These are phyloP conservation scores for Tangara arthus DNA, from an alignment of 2,797 vertebrate genomes.

Conservation along the genomic window DNA sequence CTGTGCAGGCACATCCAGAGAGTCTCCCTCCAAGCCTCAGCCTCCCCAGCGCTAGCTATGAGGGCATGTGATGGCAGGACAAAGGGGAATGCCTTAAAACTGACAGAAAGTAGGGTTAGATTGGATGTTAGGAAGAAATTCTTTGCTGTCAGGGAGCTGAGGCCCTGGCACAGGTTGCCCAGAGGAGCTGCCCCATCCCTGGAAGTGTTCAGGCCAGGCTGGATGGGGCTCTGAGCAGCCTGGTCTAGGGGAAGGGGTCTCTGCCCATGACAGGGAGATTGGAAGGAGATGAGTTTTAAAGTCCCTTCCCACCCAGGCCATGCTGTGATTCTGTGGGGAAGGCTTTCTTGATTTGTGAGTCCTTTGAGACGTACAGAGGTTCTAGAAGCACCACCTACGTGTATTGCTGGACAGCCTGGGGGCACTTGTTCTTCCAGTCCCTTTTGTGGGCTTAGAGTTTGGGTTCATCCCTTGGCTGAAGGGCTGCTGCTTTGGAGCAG, in stretches of 20 bases:
- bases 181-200: neutral
- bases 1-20: neutral
- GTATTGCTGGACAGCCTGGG: neutral
- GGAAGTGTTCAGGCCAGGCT: neutral
- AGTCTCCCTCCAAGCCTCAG: neutral
- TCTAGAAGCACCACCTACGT: fast-evolving
- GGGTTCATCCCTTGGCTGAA: neutral
- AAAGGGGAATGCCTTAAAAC: neutral
- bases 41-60: neutral
- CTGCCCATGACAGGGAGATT: neutral
- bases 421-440: neutral
- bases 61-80: neutral
- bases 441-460: neutral
- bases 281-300: neutral
- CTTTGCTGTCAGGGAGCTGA: neutral
- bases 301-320: neutral
- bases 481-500: neutral
- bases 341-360: neutral
- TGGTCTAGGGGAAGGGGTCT: fast-evolving
- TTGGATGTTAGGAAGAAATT: neutral
- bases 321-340: neutral
- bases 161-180: neutral
- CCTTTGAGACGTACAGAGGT: neutral
- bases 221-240: neutral
- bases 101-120: neutral